Evolutionary conservation across 92 coral and sea anemone genomes (phyloP), one percentile per base, ranked within the genome.

Genomic region (Epizoanthus stellaris): DNA sequence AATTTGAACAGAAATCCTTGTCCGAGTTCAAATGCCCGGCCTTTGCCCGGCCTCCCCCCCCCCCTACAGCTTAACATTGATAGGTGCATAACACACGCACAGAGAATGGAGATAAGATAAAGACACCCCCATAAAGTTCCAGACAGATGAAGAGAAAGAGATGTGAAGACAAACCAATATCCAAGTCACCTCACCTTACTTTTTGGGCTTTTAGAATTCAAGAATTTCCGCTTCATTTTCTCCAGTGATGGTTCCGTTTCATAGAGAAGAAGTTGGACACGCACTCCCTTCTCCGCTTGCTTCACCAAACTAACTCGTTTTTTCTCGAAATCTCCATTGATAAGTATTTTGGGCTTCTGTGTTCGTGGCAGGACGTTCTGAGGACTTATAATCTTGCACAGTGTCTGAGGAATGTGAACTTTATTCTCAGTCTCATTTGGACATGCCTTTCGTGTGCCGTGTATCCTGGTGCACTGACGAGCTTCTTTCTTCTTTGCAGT

Each of bases 231-330:
- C 72, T 64, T 79, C 72, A 63, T 59, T 57, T 79, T 79, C 49
- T 79, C 83, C 49, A 79, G 6, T 45, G 83, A 62, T 1, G 83
- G 83, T 61, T 79, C 71, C 64, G 61, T 62, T 59, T 79, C 83
- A 20, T 42, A 79, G 12, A 62, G 65, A 30, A 79, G 71, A 43
- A 79, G 83, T 43, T 79, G 83, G 65, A 79, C 83, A 43, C 83
- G 72, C 63, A 45, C 83, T 63, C 83, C 83, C 16, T 63, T 63
- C 61, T 79, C 71, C 49, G 83, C 83, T 45, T 79, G 83, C 40
- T 79, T 79, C 7, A 64, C 83, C 47, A 79, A 62, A 63, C 53
- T 79, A 42, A 39, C 36, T 45, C 59, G 52, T n/a, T 79, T 64
- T 42, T 79, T 52, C 34, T 42, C 60, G 2, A 7, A 19, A 45